Evolutionary conservation across 2,797 vertebrate genomes (phyloP).

Genomic region (Alca torda): DNA sequence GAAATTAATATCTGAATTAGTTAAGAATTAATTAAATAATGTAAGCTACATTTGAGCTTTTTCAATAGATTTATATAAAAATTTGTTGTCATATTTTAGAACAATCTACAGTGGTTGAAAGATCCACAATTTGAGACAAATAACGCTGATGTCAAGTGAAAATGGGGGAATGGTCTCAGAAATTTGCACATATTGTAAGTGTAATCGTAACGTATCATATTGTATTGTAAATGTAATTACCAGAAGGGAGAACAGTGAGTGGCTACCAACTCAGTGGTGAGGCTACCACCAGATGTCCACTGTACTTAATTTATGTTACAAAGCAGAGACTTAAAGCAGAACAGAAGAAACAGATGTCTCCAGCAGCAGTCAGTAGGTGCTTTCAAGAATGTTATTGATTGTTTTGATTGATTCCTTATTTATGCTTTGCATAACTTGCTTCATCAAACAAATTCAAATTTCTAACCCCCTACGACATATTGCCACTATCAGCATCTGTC

Average conservation of each 20-base stretch:
- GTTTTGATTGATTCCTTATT: not conserved
- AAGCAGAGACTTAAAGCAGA: not conserved
- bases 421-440: not conserved
- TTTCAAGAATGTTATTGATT: not conserved
- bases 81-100: not conserved
- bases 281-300: not conserved
- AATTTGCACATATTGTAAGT: not conserved
- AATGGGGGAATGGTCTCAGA: not conserved
- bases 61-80: not conserved
- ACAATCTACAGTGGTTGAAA: not conserved
- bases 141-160: not conserved
- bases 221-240: not conserved
- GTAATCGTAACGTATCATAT: not conserved
- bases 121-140: not conserved
- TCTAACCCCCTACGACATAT: not conserved
- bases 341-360: not conserved
- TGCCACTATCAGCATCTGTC: not conserved
- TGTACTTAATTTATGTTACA: not conserved
- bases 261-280: not conserved
- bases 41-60: not conserved
- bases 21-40: not conserved
- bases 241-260: not conserved
- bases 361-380: not conserved
- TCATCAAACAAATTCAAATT: not conserved
- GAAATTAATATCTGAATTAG: conserved; percentile 15